Conservation (phyloP, 2,888 invertebrate species). For the Pomacea canaliculata region DNA sequence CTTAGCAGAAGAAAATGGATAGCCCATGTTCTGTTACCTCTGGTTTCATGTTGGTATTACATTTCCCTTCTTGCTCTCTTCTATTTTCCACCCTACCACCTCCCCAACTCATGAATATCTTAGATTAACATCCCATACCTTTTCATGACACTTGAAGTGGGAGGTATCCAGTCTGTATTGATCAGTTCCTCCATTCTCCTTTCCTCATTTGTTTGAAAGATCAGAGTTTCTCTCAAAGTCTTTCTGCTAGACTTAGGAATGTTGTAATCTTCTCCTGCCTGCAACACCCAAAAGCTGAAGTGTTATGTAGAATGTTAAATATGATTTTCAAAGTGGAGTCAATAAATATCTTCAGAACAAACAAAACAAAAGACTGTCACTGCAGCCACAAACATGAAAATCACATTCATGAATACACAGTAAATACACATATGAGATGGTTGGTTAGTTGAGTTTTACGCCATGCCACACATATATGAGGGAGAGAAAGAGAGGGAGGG, state of each 20-base stretch:
- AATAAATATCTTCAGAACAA: neutral
- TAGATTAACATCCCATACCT: slow-evolving; percentile 4
- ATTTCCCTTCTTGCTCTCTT: too few relatives aligned
- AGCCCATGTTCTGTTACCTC: too few relatives aligned
- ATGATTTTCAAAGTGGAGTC: neutral
- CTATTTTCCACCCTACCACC: too few relatives aligned
- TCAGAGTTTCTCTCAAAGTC: slow-evolving; percentile 53
- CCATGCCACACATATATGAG: too few relatives aligned
- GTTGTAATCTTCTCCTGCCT: slow-evolving; percentile 56
- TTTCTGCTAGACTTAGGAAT: slow-evolving; percentile 43
- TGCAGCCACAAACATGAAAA: too few relatives aligned
- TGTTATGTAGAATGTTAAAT: neutral
- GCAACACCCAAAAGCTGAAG: neutral
- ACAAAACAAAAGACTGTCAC: neutral
- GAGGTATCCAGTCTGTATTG: slow-evolving; percentile 58
- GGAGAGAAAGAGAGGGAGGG: too few relatives aligned
- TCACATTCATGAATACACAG: too few relatives aligned
- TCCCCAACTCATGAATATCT: too few relatives aligned
- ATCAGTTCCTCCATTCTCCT: slow-evolving; percentile 55
- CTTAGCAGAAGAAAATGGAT: too few relatives aligned
- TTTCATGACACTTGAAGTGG: slow-evolving; percentile 34
- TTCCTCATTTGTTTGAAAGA: slow-evolving; percentile 57
- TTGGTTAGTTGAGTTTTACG: too few relatives aligned
- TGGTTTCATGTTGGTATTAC: too few relatives aligned
- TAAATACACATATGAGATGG: too few relatives aligned